Conservation (phyloP, 2,113 vertebrate genomes). For the Hepsetus odoe region DNA sequence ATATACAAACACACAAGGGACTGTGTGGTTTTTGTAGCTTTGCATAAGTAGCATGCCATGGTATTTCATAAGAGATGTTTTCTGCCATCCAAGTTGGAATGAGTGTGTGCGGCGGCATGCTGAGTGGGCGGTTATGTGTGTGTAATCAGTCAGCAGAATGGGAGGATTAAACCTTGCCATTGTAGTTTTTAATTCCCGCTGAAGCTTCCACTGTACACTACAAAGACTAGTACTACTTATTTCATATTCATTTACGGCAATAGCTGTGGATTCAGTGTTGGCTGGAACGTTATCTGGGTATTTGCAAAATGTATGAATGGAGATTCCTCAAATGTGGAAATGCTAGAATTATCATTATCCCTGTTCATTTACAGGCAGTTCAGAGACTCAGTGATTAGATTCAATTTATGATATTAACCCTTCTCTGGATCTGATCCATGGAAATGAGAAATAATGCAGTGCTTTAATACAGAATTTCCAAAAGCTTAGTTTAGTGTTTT, state of each 20-base stretch:
- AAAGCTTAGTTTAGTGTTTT: too few relatives aligned
- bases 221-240: background rate
- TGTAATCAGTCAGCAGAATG: slow-evolving; percentile 19
- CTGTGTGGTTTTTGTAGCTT: slow-evolving; percentile 36
- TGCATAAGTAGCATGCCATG: slow-evolving; percentile 32
- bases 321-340: background rate
- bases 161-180: background rate
- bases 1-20: slow-evolving; percentile 37
- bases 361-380: background rate
- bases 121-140: slow-evolving; percentile 16
- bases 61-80: slow-evolving; percentile 49
- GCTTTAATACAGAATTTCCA: background rate
- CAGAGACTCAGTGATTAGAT: too few relatives aligned
- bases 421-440: too few relatives aligned
- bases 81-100: slow-evolving; percentile 36
- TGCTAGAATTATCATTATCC: too few relatives aligned
- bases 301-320: too few relatives aligned
- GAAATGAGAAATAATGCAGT: too few relatives aligned
- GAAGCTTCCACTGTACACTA: slow-evolving; percentile 15
- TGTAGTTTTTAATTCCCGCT: slow-evolving; percentile 45
- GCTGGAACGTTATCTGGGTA: slow-evolving; percentile 16
- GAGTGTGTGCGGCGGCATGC: slow-evolving; percentile 2
- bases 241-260: slow-evolving; percentile 43
- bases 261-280: slow-evolving; percentile 38
- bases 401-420: too few relatives aligned